Evolutionary conservation across 2,113 vertebrate genomes (phyloP), one percentile per base, ranked within the genome.

Genomic region (Uria lomvia): DNA sequence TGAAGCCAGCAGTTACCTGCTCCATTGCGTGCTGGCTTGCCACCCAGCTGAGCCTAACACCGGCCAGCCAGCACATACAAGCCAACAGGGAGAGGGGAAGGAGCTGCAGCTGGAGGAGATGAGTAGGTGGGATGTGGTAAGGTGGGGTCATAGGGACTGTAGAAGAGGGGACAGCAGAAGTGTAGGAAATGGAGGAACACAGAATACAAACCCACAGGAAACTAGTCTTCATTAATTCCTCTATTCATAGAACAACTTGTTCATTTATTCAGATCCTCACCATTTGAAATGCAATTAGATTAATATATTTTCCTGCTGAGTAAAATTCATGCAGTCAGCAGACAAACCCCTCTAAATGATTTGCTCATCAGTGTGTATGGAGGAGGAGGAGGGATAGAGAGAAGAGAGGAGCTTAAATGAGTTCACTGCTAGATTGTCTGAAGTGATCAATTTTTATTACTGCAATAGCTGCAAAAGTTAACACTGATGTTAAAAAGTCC

Each of bases 271-370:
- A 85, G 56, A 73, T 82, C 50, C 53, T 92, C 13, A 15, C 6
- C 6, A 36, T 88, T 43, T 92, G 86, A 83, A 95, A 90, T 93
- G 78, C 81, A 92, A 83, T 83, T 91, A 77, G n/a, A 62, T 65
- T 40, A 89, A 91, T 86, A 29, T 42, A 29, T 93, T 92, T 88
- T 88, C 76, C 65, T 63, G 68, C 67, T 65, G 90, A 79, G 49
- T 81, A 88, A 94, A 93, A 94, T 62, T 85, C 40, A 42, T 73
- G 43, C 19, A 93, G 90, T 83, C 91, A 91, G 78, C 68, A 86
- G 75, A 65, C 53, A 85, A 79, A 38, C 15, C 24, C 27, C n/a
- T 71, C 42, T 86, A 77, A 96, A 73, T 67, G 3, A 86, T 92
- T 74, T 91, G 68, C 73, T 96, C 30, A 49, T 91, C 80, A 73